Base-by-base conservation (phyloP, 2,888 invertebrate species). In the Nycteola revayana region DNA sequence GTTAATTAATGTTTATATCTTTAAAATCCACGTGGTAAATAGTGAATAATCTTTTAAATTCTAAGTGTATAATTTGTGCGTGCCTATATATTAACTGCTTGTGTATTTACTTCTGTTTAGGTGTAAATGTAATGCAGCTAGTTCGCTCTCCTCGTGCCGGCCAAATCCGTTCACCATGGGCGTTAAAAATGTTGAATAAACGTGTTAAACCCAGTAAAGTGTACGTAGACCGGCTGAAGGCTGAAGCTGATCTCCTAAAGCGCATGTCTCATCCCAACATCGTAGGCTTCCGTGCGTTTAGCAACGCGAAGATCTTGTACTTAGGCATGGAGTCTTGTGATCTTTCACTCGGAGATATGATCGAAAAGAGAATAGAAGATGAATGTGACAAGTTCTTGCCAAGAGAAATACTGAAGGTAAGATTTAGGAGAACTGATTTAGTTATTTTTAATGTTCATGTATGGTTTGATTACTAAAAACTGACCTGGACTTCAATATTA, bases 311-410 rank as follows among this genome's bases (percentile, higher is more conserved):
- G 28, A 90, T 91, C 41, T 85, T 92, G 34, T 92, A 93, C 36
- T 75, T 96, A 31, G 95, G 94, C 0, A 93, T 96, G 93, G 96
- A 96, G 68, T 92, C 93, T 32, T 94, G 95, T 63, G 91, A 91
- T 30, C 72, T 90, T 17, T 94, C 93, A 0, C 77, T 96, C 2
- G 94, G 94, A 1, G 92, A 94, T 59, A 84, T 94, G 70, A 92
- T 96, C 48, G 95, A 96, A 71, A 86, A 91, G 26, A 90, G 91
- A 34, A 64, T 83, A 4, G 93, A 94, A 18, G 86, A 90, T 1
- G 68, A 73, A 7, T 55, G 79, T 3, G 90, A 90, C 0, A 92
- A 93, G 0, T 92, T 94, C 62, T 75, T 90, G n/a, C 89, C 92
- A 0, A 75, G 82, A 24, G 78, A 91, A 14, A 94, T 95, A 41